Base-by-base conservation (phyloP, 1,140 invertebrate genomes). In the Drosophila equinoxialis region DNA sequence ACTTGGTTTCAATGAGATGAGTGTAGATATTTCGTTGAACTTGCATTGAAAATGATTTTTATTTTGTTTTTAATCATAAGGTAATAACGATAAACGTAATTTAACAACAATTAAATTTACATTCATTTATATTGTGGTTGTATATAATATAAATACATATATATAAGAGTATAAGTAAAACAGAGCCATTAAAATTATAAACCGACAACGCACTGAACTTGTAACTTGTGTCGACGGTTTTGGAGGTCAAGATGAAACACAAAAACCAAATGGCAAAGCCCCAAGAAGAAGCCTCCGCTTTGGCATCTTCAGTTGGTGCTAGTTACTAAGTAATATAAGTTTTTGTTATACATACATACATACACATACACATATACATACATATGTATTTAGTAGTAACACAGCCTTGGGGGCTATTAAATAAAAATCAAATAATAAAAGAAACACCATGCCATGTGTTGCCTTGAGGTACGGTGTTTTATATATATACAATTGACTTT, bases 71-170 rank as follows among this genome's bases (percentile, higher is more conserved):
- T 61, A 81, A 86, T 85, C 82, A 81, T 70, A 77, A 76, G 26
- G 82, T 85, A 86, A 86, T 79, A 81, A 86, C 75, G 65, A 75
- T 81, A 86, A 51, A 81, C 73, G 77, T 80, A 80, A 80, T 65
- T 84, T 80, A 84, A 85, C 81, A 85, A 85, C 84, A 87, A 89
- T 87, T 89, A 80, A 80, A 87, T 87, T 71, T 86, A 87, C 82
- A 86, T 82, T 86, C 67, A 42, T 68, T 61, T 60, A 23, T 35
- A 37, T 13, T 13, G 11, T 39, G 37, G 10, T 39, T 26, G 23
- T 4, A 26, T 26, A 51, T 58, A 41, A 17, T 13, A 42, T 23
- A 23, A 23, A 23, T 23, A 23, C 20, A 37, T 75, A 45, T 55
- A 51, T 51, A 51, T 51, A 51, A 20, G 17, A 23, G 17, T 13